Conservation (phyloP, 2,113 vertebrate genomes). For the Piprites chloris region DNA sequence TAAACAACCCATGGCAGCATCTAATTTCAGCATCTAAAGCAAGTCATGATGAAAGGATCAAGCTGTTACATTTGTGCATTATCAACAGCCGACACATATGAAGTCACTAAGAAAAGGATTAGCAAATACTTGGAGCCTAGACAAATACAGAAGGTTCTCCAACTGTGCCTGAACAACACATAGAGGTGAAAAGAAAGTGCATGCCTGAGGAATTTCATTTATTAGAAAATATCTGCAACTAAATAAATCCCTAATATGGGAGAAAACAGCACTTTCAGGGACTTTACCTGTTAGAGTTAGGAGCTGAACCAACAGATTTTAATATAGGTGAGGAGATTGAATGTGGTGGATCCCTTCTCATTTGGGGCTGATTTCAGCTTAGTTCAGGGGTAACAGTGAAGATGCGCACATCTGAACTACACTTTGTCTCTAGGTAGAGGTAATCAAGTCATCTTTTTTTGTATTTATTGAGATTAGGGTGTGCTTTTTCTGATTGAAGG, state of each 20-base stretch:
- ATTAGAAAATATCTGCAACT: not conserved
- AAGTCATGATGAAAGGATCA: not conserved
- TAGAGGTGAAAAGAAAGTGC: not conserved
- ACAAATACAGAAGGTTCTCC: conserved; percentile 37
- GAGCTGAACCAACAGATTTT: not conserved
- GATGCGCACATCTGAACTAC: not conserved
- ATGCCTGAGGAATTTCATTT: not conserved
- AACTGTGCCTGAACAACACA: not conserved
- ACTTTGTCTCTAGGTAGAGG: not conserved
- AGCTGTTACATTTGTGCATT: conserved; percentile 6
- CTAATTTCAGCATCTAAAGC: not conserved
- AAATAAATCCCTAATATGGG: not conserved
- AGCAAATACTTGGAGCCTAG: conserved; percentile 26
- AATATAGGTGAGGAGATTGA: not conserved
- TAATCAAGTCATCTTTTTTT: not conserved
- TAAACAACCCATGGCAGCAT: not conserved
- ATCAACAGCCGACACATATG: not conserved
- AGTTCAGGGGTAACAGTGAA: not conserved
- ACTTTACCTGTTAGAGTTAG: not conserved
- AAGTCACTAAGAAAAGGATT: conserved; percentile 29
- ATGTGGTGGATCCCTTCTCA: not conserved
- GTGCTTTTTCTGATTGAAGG: not conserved
- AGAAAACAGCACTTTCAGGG: not conserved
- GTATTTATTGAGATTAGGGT: not conserved
- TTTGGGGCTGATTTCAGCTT: not conserved